These are phyloP conservation scores for Leptopilina syphax DNA, from an alignment of 2,888 invertebrate genomes.

Conservation along the genomic window DNA sequence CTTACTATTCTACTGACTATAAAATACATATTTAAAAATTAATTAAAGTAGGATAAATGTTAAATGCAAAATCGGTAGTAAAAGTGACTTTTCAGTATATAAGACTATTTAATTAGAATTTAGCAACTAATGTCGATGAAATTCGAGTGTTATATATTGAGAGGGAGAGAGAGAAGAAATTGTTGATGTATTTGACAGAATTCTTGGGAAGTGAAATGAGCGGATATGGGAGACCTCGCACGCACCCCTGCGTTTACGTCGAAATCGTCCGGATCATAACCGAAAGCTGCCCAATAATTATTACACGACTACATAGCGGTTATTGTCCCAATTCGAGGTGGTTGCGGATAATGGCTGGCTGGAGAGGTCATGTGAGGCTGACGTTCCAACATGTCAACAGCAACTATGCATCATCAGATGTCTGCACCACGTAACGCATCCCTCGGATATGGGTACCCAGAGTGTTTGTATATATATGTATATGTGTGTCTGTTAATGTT, in stretches of 20 bases:
- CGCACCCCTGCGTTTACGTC: conserved; percentile 35
- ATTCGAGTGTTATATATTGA: too few species aligned
- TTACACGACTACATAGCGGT: conserved; percentile 67
- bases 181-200: too few species aligned
- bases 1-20: too few species aligned
- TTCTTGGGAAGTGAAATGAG: not conserved
- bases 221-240: not conserved
- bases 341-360: conserved; percentile 71
- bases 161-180: too few species aligned
- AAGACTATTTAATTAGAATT: too few species aligned
- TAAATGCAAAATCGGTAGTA: too few species aligned
- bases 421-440: conserved; percentile 68
- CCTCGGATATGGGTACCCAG: conserved; percentile 28
- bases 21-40: too few species aligned
- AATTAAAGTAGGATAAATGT: too few species aligned
- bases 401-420: conserved; percentile 76
- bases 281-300: conserved; percentile 67
- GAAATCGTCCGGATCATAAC: conserved; percentile 36
- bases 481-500: not conserved
- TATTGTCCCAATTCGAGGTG: conserved; percentile 69
- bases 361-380: conserved; percentile 74
- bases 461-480: not conserved
- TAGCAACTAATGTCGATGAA: too few species aligned
- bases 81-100: too few species aligned
- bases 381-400: conserved; percentile 76